Evolutionary conservation across 2,113 vertebrate species (phyloP).

Genomic region (cattle (Bos taurus)): ARS-UCD2.0 NC_037350.1:6101501-6102000

Average conservation of each 20-base stretch:
- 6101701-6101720: neutral
- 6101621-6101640: neutral
- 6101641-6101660: neutral
- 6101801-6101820: neutral
- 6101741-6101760: neutral
- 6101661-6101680: neutral
- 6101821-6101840: neutral
- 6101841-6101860: neutral
- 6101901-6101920: neutral
- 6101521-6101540: neutral
- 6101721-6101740: neutral
- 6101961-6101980: neutral
- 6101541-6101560: neutral
- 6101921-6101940: neutral
- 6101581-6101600: neutral
- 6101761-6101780: neutral
- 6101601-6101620: neutral
- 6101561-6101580: neutral
- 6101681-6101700: neutral
- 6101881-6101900: neutral
- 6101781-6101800: neutral
- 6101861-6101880: neutral
- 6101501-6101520: neutral
- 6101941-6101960: neutral
- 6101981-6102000: neutral